Percentiles rank a stretch among this genome's conserved stretches.
phyloP scores from a whole-genome alignment of 2,113 vertebrate genomes.

The pig (Sus scrofa) region DNA sequence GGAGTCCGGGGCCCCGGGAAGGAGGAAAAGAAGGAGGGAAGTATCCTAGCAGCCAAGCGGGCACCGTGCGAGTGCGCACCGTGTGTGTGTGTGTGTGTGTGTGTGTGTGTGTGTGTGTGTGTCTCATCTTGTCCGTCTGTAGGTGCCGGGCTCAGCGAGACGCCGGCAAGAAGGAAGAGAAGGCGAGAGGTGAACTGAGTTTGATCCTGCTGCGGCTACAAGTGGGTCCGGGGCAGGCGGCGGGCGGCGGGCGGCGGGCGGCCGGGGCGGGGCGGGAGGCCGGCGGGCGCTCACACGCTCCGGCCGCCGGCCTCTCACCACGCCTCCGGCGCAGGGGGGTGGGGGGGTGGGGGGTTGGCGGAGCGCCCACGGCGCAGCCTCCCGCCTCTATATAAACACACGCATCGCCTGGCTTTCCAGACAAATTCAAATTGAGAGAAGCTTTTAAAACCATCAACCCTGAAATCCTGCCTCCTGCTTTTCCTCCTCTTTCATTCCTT shows the following conservation, averaged over 20 bases:
- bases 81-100: constrained; percentile 16
- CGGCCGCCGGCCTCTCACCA: constrained; percentile 84
- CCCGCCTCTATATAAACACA: constrained; percentile 97
- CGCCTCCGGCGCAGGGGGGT: constrained; percentile 83
- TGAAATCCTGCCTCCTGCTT: constrained; percentile 79
- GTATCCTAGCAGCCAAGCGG: constrained; percentile 50
- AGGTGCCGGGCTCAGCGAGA: constrained; percentile 75
- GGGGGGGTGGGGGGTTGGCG: constrained; percentile 82
- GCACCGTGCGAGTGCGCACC: constrained; percentile 62
- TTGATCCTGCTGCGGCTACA: constrained; percentile 80
- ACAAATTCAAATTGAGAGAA: constrained; percentile 89
- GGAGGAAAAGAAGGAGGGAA: constrained; percentile 55
- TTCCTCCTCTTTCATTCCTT: constrained; percentile 53
- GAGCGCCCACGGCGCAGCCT: constrained; percentile 89
- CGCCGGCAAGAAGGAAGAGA: constrained; percentile 69
- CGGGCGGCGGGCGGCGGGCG: constrained; percentile 79
- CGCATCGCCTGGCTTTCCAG: constrained; percentile 89
- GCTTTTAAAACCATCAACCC: constrained; percentile 83
- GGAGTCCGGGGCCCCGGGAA: neutral
- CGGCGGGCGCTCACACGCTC: constrained; percentile 88
- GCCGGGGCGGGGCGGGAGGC: constrained; percentile 76
- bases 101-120: neutral
- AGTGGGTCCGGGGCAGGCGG: constrained; percentile 78
- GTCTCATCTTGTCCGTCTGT: constrained; percentile 73
- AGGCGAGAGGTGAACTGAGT: constrained; percentile 81